Evolutionary conservation across 2,888 invertebrate species (phyloP).

Genomic region (Arctia plantaginis): DNA sequence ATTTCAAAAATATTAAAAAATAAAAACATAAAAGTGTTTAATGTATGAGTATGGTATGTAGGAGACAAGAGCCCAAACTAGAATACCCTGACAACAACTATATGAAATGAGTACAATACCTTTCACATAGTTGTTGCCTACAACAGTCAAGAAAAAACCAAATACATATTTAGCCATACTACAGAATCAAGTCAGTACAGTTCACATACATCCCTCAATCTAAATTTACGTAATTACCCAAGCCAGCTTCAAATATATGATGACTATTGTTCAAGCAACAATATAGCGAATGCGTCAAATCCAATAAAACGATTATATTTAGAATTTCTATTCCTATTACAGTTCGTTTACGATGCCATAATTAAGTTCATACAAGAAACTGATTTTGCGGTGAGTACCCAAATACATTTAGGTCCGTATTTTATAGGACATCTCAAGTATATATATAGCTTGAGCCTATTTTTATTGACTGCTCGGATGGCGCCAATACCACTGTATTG

Average conservation of each 20-base stretch:
- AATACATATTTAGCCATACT: not conserved
- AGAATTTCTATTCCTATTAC: slow-evolving; percentile 43
- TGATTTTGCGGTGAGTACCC: slow-evolving; percentile 15
- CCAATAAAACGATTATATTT: slow-evolving; percentile 47
- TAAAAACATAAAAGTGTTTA: no score
- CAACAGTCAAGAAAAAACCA: no score
- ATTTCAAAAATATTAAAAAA: no score
- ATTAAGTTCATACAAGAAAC: slow-evolving; percentile 37
- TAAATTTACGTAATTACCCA: slow-evolving; percentile 13
- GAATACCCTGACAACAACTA: no score
- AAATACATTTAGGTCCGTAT: not conserved
- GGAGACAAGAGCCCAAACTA: no score
- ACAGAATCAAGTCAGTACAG: not conserved
- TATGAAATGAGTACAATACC: no score
- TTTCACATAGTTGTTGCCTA: no score
- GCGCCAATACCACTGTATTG: no score
- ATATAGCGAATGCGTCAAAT: slow-evolving; percentile 40
- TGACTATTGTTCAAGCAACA: slow-evolving; percentile 31
- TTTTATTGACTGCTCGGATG: no score
- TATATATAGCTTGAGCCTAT: no score
- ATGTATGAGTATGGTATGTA: no score
- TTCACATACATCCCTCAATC: not conserved
- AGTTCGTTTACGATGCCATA: slow-evolving; percentile 32
- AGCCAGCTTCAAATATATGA: not conserved
- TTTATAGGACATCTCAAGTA: no score